These are phyloP conservation scores for Pogonocichla stellata DNA, from an alignment of 2,113 vertebrate species.

Conservation along the genomic window DNA sequence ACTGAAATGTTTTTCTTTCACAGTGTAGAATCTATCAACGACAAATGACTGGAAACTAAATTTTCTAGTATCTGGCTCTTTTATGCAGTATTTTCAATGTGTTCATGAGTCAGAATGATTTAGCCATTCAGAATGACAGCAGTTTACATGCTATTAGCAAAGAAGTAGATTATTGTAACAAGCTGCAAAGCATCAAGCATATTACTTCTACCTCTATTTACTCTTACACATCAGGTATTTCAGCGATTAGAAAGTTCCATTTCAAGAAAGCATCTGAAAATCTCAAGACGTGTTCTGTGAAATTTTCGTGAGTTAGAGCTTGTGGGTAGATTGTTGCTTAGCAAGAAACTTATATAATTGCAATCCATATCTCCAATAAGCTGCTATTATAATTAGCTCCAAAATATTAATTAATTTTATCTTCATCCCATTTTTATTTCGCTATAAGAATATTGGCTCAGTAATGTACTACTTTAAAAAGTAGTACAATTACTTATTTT, in stretches of 20 bases:
- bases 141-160: not conserved
- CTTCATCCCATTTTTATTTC: not conserved
- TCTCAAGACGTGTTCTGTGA: not conserved
- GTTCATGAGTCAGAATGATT: not conserved
- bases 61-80: not conserved
- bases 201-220: not conserved
- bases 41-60: not conserved
- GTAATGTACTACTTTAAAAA: not conserved
- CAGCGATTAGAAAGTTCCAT: not conserved
- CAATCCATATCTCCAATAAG: not conserved
- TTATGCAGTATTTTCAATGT: not conserved
- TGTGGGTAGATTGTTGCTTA: not conserved
- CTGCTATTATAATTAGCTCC: not conserved
- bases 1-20: not conserved
- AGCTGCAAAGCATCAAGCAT: not conserved
- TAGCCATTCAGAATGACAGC: not conserved
- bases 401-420: constrained; percentile 10
- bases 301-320: not conserved
- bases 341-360: not conserved
- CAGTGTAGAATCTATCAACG: not conserved
- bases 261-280: not conserved
- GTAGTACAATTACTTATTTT: not conserved
- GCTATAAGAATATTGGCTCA: not conserved
- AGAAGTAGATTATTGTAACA: not conserved
- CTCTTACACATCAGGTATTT: not conserved